phyloP scores from a whole-genome alignment of 2,797 vertebrate genomes.

The Microtus obscurus region DNA sequence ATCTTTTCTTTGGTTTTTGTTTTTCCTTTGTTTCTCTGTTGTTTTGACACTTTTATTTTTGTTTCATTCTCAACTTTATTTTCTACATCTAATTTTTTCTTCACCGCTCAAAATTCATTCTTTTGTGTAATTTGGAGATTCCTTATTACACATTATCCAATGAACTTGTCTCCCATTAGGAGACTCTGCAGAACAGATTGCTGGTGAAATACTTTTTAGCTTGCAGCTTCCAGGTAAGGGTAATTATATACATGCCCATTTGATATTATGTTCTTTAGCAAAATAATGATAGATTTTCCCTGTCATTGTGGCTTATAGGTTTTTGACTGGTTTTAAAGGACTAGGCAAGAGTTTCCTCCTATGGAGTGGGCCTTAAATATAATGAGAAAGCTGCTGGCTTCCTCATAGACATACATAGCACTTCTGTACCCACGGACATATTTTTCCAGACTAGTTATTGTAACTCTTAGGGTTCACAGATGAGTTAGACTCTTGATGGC shows the following conservation, averaged over 20 bases:
- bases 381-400: neutral
- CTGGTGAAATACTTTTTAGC: neutral
- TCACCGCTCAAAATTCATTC: neutral
- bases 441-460: neutral
- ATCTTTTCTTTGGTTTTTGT: neutral
- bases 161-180: neutral
- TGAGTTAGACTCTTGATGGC: neutral
- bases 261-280: neutral
- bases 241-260: neutral
- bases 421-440: neutral
- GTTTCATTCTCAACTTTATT: slow-evolving; percentile 35
- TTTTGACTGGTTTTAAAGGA: neutral
- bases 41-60: neutral
- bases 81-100: slow-evolving; percentile 17
- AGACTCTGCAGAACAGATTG: neutral
- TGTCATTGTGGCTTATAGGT: neutral
- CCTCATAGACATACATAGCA: neutral
- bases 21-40: slow-evolving; percentile 18
- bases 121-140: neutral
- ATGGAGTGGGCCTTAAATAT: neutral
- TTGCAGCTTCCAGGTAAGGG: neutral
- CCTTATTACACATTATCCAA: neutral
- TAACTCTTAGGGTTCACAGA: neutral
- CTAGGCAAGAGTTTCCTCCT: neutral
- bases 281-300: neutral